Conservation (phyloP, 2,797 vertebrate genomes). For the Anguilla pacifica region DNA sequence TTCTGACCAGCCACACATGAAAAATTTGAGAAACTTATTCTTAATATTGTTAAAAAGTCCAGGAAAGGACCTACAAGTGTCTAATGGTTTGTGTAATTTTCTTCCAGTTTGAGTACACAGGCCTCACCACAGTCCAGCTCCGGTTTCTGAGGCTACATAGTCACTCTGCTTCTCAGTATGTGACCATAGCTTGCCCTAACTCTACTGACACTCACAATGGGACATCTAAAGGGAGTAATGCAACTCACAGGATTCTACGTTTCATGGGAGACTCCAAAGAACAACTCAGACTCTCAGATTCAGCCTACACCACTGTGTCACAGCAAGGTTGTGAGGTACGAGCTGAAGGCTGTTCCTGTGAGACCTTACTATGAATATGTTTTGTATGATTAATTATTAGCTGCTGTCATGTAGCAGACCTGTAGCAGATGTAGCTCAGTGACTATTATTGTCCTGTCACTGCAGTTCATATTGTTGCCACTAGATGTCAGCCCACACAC, state of each 20-base stretch:
- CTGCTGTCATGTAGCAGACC: neutral
- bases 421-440: neutral
- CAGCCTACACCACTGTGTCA: conserved; percentile 48
- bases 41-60: neutral
- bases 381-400: neutral
- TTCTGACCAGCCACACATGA: neutral
- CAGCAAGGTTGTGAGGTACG: conserved; percentile 62
- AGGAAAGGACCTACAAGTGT: neutral
- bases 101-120: conserved; percentile 65
- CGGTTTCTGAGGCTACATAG: conserved; percentile 75
- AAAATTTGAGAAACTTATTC: neutral
- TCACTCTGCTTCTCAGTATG: conserved; percentile 63
- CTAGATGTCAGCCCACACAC: conserved; percentile 10
- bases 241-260: conserved; percentile 44
- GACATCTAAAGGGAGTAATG: conserved; percentile 7
- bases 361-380: neutral
- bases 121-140: conserved; percentile 69
- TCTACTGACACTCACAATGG: conserved; percentile 27
- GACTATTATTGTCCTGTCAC: neutral
- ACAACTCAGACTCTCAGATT: conserved; percentile 52
- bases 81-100: conserved; percentile 28
- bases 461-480: conserved; percentile 20
- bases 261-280: conserved; percentile 65
- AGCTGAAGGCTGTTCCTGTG: neutral
- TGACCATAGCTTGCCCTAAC: conserved; percentile 57